A percentile compares a stretch with the other conserved stretches of the same genome.
Evolutionary conservation across 2,888 invertebrate genomes (phyloP).

Genomic region (Hybos culiciformis): DNA sequence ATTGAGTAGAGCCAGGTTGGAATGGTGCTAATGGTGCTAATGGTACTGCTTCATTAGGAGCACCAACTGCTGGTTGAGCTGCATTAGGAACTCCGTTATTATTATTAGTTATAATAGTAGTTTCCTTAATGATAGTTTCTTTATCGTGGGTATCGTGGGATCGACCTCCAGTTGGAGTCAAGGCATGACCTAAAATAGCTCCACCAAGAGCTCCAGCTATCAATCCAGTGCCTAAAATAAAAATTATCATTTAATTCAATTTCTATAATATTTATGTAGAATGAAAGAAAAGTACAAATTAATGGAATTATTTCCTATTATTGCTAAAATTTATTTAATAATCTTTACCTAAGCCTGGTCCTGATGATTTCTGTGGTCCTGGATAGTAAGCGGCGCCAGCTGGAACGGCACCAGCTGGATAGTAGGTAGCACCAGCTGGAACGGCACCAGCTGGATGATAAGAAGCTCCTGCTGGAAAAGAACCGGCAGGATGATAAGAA

Average conservation of each 20-base stretch:
- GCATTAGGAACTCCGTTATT: constrained; percentile 27
- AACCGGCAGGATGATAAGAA: constrained; percentile 18
- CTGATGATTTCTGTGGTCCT: constrained; percentile 23
- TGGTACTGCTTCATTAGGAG: constrained; percentile 14
- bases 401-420: constrained; percentile 16
- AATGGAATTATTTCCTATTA: background rate
- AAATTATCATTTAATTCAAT: background rate
- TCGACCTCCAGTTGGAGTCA: constrained; percentile 25
- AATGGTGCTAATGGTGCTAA: constrained; percentile 12
- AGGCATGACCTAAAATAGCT: constrained; percentile 28
- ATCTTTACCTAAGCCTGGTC: constrained; percentile 32
- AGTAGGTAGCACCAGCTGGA: constrained; percentile 11
- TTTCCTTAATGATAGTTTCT: too few relatives aligned
- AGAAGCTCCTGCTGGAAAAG: constrained; percentile 16
- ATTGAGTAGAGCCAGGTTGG: constrained; percentile 13
- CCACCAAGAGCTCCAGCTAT: constrained; percentile 31
- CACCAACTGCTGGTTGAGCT: constrained; percentile 21
- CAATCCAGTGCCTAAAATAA: constrained; percentile 26
- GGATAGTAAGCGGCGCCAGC: constrained; percentile 24
- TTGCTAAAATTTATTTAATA: background rate
- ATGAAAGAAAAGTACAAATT: too few relatives aligned
- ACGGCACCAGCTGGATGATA: constrained; percentile 19
- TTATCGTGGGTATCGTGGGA: constrained; percentile 17
- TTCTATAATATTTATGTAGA: too few relatives aligned
- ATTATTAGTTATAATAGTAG: constrained; percentile 32